Conservation (phyloP, 2,888 invertebrate genomes). For the Polydrusus cervinus region DNA sequence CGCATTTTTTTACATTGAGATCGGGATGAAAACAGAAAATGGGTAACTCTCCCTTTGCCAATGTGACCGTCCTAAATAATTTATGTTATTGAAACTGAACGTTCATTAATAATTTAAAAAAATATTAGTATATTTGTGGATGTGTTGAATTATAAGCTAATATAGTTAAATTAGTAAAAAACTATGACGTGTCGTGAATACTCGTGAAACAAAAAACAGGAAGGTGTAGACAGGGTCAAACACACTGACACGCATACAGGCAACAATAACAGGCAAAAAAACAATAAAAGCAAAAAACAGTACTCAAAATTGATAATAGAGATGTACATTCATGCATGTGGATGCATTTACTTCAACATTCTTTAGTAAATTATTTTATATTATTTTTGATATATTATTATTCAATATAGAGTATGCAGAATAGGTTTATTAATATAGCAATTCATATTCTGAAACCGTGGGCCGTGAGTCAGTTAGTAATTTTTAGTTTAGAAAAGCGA, state of each 20-base stretch:
- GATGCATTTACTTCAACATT: conserved; percentile 4
- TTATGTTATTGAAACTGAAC: background rate
- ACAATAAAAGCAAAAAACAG: conserved; percentile 15
- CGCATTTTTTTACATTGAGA: no score
- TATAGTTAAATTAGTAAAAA: background rate
- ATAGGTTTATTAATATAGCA: no score
- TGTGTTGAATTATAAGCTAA: conserved; percentile 1
- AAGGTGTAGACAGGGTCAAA: conserved; percentile 44
- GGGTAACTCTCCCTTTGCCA: background rate
- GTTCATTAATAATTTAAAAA: background rate
- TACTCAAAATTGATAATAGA: background rate
- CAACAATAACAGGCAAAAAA: conserved; percentile 49
- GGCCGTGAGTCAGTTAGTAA: no score
- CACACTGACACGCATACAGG: conserved; percentile 53
- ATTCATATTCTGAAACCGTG: no score
- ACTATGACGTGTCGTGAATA: background rate
- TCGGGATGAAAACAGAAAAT: no score
- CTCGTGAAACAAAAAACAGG: conserved; percentile 21
- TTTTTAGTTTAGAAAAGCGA: no score
- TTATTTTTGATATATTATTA: no score
- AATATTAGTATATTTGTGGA: background rate
- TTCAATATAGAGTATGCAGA: no score
- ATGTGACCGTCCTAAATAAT: background rate
- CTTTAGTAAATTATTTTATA: no score
- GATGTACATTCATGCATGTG: background rate